Base-by-base conservation (phyloP, 2,888 invertebrate genomes). In the Gandaritis pyraliata region DNA sequence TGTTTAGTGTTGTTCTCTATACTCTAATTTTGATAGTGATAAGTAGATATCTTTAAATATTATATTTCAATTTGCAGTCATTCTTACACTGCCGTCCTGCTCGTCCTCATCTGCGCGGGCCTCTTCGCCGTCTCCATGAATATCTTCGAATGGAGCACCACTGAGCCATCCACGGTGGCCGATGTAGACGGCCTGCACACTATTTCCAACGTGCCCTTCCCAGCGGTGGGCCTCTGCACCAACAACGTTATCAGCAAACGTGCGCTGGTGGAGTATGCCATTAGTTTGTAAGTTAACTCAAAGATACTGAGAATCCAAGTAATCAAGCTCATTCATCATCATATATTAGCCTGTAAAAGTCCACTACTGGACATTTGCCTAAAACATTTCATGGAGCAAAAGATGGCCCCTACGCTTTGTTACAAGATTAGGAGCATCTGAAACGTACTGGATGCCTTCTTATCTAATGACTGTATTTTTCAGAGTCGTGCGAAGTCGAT, bases 181-280 rank as follows among this genome's bases (percentile, higher is more conserved):
- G 54, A 15, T 47, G 29, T 4, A 5, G 47, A 18, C 13, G 39
- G n/a, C 1, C 56, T 43, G 12, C 58, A 45, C 52, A 16, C 41
- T 33, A 33, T 50, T 11, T 39, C 12, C 13, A 49, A 50, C 48
- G 79, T 94, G 12, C 83, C 88, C 67, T 95, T 94, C 87, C 95
- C 95, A 10, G 94, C 89, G 0, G 85, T 95, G 43, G 93, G 93
- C 5, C 85, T 95, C 67, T 95, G 95, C 78, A 72, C 69, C 58
- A 69, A 49, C 49, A 55, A 48, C 55, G 11, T 61, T 39, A 49
- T 62, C 48, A 36, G 58, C 10, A 15, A 38, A 11, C 39, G 7
- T 0, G 23, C 59, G 30, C 55, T 66, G 12, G 1, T 11, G 10
- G 15, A 59, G 2, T 60, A 50, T 36, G 46, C 55, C 18, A 8